phyloP scores from a whole-genome alignment of 2,888 invertebrate genomes.

The Yponomeuta sedellus region DNA sequence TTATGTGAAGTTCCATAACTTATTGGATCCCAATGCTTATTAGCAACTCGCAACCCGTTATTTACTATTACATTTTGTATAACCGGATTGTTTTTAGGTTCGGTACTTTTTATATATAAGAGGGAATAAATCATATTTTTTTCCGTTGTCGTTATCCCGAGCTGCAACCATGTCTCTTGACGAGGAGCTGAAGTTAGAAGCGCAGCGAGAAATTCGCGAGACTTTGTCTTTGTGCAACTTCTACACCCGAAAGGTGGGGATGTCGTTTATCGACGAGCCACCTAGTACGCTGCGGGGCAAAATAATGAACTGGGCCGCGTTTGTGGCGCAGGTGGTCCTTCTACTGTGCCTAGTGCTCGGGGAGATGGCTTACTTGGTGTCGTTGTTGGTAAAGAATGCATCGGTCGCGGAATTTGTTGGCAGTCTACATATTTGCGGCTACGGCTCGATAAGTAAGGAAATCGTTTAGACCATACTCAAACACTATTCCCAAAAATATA shows the following conservation, averaged over 20 bases:
- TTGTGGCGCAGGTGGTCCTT: slow-evolving; percentile 33
- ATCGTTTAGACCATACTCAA: not conserved
- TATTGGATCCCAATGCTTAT: slow-evolving; percentile 3
- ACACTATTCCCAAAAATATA: not conserved
- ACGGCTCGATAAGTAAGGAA: slow-evolving; percentile 53
- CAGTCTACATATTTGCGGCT: slow-evolving; percentile 52
- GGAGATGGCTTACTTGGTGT: slow-evolving; percentile 40
- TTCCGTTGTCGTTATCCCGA: not conserved
- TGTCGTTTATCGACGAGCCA: slow-evolving; percentile 42
- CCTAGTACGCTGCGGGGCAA: slow-evolving; percentile 29
- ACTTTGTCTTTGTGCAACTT: slow-evolving; percentile 43
- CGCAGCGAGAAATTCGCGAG: slow-evolving; percentile 39
- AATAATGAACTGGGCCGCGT: slow-evolving; percentile 27
- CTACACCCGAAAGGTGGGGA: slow-evolving; percentile 40
- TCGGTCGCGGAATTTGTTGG: slow-evolving; percentile 48
- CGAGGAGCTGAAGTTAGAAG: slow-evolving; percentile 17
- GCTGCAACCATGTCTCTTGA: not conserved
- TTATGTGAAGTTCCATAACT: not conserved
- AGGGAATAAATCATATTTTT: not conserved
- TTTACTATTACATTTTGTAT: not conserved
- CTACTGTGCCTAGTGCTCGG: slow-evolving; percentile 39
- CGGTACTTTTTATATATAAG: not conserved
- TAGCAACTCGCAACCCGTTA: slow-evolving; percentile 12
- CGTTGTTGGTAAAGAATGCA: slow-evolving; percentile 34
- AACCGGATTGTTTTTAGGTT: not conserved